Evolutionary conservation across 2,797 vertebrate genomes (phyloP), one percentile per base, ranked within the genome.

Genomic region (Orestias chungarensis): DNA sequence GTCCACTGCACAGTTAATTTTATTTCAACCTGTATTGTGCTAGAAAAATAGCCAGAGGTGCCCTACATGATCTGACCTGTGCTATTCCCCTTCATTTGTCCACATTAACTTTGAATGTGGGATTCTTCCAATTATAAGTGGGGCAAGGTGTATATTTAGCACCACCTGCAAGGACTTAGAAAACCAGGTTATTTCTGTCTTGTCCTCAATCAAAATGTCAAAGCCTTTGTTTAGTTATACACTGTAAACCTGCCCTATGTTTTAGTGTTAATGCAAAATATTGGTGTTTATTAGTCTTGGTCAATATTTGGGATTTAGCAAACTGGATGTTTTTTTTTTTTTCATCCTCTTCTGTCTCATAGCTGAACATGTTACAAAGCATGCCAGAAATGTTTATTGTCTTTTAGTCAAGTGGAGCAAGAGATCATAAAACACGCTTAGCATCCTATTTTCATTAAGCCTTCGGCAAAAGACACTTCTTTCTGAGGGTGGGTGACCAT

Each of bases 141-240:
- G 94, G 90, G 44, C 93, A 92, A 25, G 65, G 86, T 91, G 91
- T 94, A 95, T 93, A 93, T 95, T 92, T 95, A 93, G 93, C 84
- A 1, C 14, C 73, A 82, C 83, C 88, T 89, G 89, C 88, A 76
- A 81, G 85, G 91, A 94, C 93, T 92, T 94, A 94, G 92, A 93
- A 90, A 86, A 88, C 68, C 85, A 86, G 82, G 82, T 85, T 87
- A 85, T 89, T 87, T 85, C 82, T 44, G 57, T 62, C 40, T 75
- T 78, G 76, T 93, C 85, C 87, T 78, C 71, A 75, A 81, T 85
- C 79, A 73, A 72, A 80, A 79, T 75, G 67, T 71, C 61, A 38
- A 44, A 44, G 66, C 27, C 35, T 52, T 68, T 46, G 50, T 71
- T 76, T 3, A 1, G 14, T n/a, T 72, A 29, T 10, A 17, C 15